phyloP scores from a whole-genome alignment of 1,140 invertebrate species.

The Nasonia longicornis region DNA sequence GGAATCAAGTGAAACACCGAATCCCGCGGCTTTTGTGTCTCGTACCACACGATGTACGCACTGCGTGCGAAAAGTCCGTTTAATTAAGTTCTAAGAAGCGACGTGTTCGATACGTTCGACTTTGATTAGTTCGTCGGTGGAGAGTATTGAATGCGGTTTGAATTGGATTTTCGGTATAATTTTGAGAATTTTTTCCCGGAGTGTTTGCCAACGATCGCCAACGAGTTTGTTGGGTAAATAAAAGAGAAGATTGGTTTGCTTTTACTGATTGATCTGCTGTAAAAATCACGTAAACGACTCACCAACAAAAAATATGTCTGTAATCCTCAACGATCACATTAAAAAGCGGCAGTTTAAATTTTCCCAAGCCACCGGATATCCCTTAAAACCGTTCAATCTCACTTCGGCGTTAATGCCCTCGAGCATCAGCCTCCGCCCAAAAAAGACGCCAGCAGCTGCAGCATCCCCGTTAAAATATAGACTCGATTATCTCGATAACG shows the following conservation, averaged over 20 bases:
- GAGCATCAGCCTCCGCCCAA: neutral
- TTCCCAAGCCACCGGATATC: neutral
- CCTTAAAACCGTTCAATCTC: neutral
- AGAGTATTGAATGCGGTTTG: too few species aligned
- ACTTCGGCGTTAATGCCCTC: neutral
- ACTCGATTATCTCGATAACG: constrained; percentile 1
- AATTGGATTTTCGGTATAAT: too few species aligned
- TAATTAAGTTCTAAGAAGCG: neutral
- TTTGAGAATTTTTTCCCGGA: too few species aligned
- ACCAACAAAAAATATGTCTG: neutral
- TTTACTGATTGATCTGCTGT: too few species aligned
- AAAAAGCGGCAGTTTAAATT: neutral
- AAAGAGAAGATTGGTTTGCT: too few species aligned
- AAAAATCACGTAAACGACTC: neutral
- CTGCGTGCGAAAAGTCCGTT: neutral
- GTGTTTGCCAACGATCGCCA: too few species aligned
- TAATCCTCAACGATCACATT: too few species aligned
- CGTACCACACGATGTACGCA: neutral
- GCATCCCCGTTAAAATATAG: neutral
- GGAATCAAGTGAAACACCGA: constrained; percentile 29
- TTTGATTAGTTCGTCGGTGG: too few species aligned
- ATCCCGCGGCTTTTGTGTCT: neutral
- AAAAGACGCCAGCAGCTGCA: neutral
- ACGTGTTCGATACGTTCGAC: too few species aligned
- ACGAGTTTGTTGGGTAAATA: too few species aligned